Evolutionary conservation across 2,888 invertebrate species (phyloP), one percentile per base, ranked within the genome.

Genomic region (Lasius platythorax): DNA sequence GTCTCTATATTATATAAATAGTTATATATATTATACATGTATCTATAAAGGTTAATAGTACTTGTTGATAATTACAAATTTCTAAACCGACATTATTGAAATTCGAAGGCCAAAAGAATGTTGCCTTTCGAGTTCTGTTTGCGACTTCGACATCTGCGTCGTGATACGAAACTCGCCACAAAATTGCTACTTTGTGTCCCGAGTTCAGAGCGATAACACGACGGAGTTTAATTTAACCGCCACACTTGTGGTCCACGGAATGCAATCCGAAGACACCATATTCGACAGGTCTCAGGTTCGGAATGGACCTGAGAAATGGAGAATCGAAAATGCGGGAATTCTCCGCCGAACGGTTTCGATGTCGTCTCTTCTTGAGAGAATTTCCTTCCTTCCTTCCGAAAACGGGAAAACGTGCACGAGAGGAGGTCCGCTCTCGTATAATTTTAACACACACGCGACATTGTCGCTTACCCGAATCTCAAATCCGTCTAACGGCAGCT

Each of bases 141-240:
- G n/a, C 2, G 37, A 56, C 33, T 58, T 37, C 46, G 61, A 70
- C 46, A 53, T 30, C 46, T 23, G 12, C 53, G 23, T 23, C 28
- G 37, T 79, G 72, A 66, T 46, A 78, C 46, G 53, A 78, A 50
- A 73, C 43, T 30, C 64, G 23, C 11, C 56, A 30, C 23, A n/a
- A 82, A 84, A 85, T 89, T 75, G 84, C 76, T 68, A 76, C 43
- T 85, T 81, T 78, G 78, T 30, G 75, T 56, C 68, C 58, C 68
- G 58, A 61, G 58, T 79, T 83, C 33, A 56, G 58, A 84, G 63
- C 72, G 86, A 86, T 90, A 82, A 83, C 78, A 61, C 79, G 61
- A 84, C 63, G 84, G 83, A 76, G 76, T 91, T 89, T 89, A 91
- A 89, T 91, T 91, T 90, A 89, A 91, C 90, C 88, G 88, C 87